phyloP scores from a whole-genome alignment of 2,797 vertebrate species.

The Danio choprae region DNA sequence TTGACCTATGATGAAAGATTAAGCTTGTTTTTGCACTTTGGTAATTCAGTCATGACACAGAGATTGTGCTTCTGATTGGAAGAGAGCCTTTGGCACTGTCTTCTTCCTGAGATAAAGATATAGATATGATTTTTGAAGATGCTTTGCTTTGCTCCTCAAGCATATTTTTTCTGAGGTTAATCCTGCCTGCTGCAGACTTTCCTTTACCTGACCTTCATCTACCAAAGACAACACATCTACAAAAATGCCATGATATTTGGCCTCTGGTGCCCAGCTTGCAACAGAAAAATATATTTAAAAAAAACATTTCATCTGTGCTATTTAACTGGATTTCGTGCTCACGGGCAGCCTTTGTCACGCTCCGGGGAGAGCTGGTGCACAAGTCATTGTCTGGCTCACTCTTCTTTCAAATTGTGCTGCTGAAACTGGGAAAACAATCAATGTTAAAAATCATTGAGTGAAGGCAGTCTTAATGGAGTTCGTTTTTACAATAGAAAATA shows the following conservation, averaged over 20 bases:
- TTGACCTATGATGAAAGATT: slow-evolving; percentile 47
- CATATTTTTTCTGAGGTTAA: slow-evolving; percentile 21
- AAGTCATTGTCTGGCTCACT: slow-evolving; percentile 30
- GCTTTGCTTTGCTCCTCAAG: slow-evolving; percentile 31
- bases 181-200: slow-evolving; percentile 7
- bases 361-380: slow-evolving; percentile 41
- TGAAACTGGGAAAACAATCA: slow-evolving; percentile 65
- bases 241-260: slow-evolving; percentile 71
- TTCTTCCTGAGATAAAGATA: slow-evolving; percentile 12
- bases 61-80: slow-evolving; percentile 36
- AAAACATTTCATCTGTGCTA: slow-evolving; percentile 56
- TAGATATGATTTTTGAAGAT: slow-evolving; percentile 20
- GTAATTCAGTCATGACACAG: slow-evolving; percentile 30
- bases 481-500: slow-evolving; percentile 62
- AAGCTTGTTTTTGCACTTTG: slow-evolving; percentile 42
- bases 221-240: slow-evolving; percentile 66
- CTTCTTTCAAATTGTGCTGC: slow-evolving; percentile 48
- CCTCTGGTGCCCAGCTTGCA: slow-evolving; percentile 72
- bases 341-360: slow-evolving; percentile 58
- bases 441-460: slow-evolving; percentile 62
- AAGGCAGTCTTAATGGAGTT: slow-evolving; percentile 63
- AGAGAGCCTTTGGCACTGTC: slow-evolving; percentile 24
- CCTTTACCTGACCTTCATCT: slow-evolving; percentile 72
- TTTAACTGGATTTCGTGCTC: slow-evolving; percentile 51
- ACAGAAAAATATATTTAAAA: slow-evolving; percentile 52